Evolutionary conservation across 2,797 vertebrate genomes (phyloP).

Genomic region (Crax fasciolata): DNA sequence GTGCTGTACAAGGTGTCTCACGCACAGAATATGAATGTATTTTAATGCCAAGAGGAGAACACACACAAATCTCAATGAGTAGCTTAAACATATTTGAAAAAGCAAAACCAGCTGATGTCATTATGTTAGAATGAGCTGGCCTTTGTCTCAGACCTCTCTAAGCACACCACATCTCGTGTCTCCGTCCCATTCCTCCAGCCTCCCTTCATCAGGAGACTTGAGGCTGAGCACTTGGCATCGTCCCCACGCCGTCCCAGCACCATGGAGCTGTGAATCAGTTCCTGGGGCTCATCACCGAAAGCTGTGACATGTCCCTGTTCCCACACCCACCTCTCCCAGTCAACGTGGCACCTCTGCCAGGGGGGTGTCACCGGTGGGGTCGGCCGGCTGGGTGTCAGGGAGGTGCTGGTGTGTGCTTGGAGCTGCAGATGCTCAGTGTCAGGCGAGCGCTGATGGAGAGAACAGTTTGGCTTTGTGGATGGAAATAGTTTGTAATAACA

Average conservation of each 20-base stretch:
- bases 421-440: not conserved
- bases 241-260: not conserved
- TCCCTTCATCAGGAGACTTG: not conserved
- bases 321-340: not conserved
- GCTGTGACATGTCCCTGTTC: not conserved
- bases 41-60: not conserved
- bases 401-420: not conserved
- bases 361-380: not conserved
- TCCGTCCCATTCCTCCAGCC: not conserved
- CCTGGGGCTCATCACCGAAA: not conserved
- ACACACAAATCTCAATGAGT: not conserved
- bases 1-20: not conserved
- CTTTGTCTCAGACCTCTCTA: not conserved
- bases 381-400: fast-evolving
- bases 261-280: not conserved
- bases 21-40: constrained; percentile 27
- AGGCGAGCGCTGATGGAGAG: not conserved
- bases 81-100: not conserved
- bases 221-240: not conserved
- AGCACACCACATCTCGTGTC: not conserved
- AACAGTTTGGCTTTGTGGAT: constrained; percentile 34
- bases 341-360: not conserved
- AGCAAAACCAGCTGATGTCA: not conserved
- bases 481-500: constrained; percentile 47
- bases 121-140: not conserved